A percentile compares a stretch with the other conserved stretches of the same genome.
Conservation (phyloP, 2,888 invertebrate species). For the Nasonovia ribisnigri region DNA sequence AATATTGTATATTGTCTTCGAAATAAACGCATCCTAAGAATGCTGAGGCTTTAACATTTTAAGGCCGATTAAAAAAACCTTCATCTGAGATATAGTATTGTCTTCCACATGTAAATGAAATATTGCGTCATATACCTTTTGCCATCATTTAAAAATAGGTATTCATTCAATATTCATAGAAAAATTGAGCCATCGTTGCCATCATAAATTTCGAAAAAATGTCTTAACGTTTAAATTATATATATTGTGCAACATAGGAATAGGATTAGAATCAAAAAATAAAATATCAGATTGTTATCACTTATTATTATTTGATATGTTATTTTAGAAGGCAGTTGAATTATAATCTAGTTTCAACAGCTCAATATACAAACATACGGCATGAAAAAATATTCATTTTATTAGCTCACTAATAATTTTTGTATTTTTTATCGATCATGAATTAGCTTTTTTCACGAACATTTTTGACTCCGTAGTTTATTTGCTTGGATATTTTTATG, state of each 20-base stretch:
- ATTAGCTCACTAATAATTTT: not conserved
- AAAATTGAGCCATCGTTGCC: not conserved
- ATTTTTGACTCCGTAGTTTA: not conserved
- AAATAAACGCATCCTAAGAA: not conserved
- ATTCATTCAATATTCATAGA: conserved; percentile 41
- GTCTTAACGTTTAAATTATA: not conserved
- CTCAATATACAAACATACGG: not conserved
- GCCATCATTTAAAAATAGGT: not conserved
- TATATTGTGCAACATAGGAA: not conserved
- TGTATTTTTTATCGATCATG: not conserved
- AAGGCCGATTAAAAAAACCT: conserved; percentile 32
- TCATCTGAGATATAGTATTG: conserved; percentile 29
- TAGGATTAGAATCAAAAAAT: not conserved
- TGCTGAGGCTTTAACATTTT: not conserved
- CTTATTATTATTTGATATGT: not conserved
- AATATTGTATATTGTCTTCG: not conserved
- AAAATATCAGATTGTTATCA: not conserved
- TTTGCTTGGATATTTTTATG: not conserved
- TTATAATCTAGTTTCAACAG: not conserved
- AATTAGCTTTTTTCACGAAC: not conserved
- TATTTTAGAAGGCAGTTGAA: not conserved
- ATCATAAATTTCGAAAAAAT: conserved; percentile 17
- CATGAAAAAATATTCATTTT: not conserved
- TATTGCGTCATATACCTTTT: not conserved
- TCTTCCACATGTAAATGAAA: not conserved